phyloP scores from a whole-genome alignment of 2,888 invertebrate species.

The Lacanobia oleracea region DNA sequence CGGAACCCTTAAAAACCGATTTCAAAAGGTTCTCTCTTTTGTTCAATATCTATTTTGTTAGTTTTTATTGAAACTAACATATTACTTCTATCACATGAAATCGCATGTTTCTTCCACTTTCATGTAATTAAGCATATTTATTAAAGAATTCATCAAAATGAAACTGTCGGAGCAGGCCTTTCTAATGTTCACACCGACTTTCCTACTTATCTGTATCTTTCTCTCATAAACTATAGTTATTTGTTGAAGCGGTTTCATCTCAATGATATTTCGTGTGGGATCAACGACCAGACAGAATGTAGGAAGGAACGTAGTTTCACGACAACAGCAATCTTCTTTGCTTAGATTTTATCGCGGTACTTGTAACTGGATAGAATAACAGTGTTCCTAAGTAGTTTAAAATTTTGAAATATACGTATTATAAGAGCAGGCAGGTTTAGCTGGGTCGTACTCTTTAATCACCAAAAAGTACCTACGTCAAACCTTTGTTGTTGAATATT shows the following conservation, averaged over 20 bases:
- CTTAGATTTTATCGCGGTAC: not conserved
- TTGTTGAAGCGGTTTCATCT: slow-evolving; percentile 9
- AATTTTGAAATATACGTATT: not conserved
- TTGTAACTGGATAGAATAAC: not conserved
- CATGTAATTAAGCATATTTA: slow-evolving; percentile 1
- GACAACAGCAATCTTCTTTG: not conserved
- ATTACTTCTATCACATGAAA: slow-evolving; percentile 22
- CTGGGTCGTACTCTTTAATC: too few relatives aligned
- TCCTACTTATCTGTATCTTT: slow-evolving; percentile 28
- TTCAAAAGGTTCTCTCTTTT: too few relatives aligned
- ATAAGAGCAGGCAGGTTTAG: not conserved
- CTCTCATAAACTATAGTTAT: slow-evolving; percentile 16
- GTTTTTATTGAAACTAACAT: too few relatives aligned
- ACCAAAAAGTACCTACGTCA: too few relatives aligned
- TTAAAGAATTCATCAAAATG: slow-evolving; percentile 21
- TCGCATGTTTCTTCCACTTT: slow-evolving; percentile 12
- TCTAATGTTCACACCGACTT: slow-evolving; percentile 20
- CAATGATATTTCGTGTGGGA: not conserved
- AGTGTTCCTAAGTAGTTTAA: not conserved
- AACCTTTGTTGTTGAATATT: too few relatives aligned
- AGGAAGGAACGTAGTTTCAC: not conserved
- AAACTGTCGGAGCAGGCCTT: slow-evolving; percentile 8
- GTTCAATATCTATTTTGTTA: too few relatives aligned
- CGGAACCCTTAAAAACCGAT: too few relatives aligned
- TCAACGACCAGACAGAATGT: not conserved